These are phyloP conservation scores for Exocentrus adspersus DNA, from an alignment of 2,888 invertebrate species.

Conservation along the genomic window DNA sequence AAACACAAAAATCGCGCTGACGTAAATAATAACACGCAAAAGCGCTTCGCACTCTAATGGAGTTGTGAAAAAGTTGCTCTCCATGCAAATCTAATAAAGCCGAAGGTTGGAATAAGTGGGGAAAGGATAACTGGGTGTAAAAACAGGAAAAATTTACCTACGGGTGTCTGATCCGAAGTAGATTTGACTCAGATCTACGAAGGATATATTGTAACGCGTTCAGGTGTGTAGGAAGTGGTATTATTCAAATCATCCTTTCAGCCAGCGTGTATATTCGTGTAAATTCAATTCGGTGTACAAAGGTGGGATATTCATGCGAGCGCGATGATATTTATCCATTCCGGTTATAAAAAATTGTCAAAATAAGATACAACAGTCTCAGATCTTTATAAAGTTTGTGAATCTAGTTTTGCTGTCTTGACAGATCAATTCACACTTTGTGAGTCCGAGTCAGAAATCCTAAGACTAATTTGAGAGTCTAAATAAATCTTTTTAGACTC, in stretches of 20 bases:
- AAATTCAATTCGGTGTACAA: not conserved
- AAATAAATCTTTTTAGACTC: too few species aligned
- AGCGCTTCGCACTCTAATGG: slow-evolving; percentile 19
- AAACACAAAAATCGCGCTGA: slow-evolving; percentile 4
- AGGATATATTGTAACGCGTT: slow-evolving; percentile 13
- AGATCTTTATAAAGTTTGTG: too few species aligned
- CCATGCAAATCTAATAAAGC: slow-evolving; percentile 23
- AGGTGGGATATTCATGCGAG: too few species aligned
- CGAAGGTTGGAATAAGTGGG: slow-evolving; percentile 13
- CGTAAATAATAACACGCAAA: slow-evolving; percentile 11
- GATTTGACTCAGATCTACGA: slow-evolving; percentile 17
- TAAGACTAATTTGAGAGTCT: too few species aligned
- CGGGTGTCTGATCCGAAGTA: slow-evolving; percentile 18
- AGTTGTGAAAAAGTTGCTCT: slow-evolving; percentile 19
- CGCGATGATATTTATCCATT: too few species aligned
- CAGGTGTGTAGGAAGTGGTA: not conserved
- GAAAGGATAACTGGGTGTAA: slow-evolving; percentile 16
- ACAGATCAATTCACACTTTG: too few species aligned
- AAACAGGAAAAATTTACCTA: slow-evolving; percentile 23
- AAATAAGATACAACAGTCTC: too few species aligned
- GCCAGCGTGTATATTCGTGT: not conserved
- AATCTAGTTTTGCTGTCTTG: too few species aligned
- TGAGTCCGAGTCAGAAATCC: too few species aligned
- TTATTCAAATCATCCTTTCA: not conserved
- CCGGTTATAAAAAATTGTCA: too few species aligned